These are phyloP conservation scores for Anthophora plumipes DNA, from an alignment of 2,888 invertebrate genomes.

Conservation along the genomic window DNA sequence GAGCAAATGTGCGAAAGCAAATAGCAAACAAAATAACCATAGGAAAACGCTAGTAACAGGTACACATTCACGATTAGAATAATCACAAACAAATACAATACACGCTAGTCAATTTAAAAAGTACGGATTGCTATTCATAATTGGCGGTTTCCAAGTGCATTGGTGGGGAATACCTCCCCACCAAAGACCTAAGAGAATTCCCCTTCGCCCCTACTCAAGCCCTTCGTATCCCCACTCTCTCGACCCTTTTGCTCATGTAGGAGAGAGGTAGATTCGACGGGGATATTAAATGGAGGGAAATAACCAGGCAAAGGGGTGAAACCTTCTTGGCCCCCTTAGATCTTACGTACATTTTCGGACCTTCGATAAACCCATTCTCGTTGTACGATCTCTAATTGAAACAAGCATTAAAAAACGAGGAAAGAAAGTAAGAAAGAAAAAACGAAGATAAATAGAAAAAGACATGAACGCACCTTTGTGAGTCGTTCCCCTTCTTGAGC, in stretches of 20 bases:
- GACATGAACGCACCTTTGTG: constrained; percentile 83
- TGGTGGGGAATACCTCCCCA: constrained; percentile 65
- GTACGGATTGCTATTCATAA: constrained; percentile 61
- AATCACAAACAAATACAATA: constrained; percentile 39
- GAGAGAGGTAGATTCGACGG: constrained; percentile 66
- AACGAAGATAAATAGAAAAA: background rate
- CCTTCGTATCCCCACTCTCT: constrained; percentile 58
- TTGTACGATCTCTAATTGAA: constrained; percentile 1
- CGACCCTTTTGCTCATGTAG: constrained; percentile 60
- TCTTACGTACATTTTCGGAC: constrained; percentile 39
- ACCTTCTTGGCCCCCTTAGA: constrained; percentile 43
- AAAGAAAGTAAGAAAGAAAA: constrained; percentile 9
- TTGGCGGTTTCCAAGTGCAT: constrained; percentile 72
- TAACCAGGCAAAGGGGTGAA: constrained; percentile 47
- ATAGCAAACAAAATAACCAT: background rate
- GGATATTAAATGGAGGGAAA: constrained; percentile 71
- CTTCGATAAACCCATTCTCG: constrained; percentile 11
- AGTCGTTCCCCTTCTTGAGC: constrained; percentile 86
- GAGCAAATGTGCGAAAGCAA: no score
- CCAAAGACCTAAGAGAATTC: constrained; percentile 21
- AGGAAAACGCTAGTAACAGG: background rate
- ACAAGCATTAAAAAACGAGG: background rate
- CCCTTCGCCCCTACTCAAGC: constrained; percentile 48
- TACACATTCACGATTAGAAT: background rate
- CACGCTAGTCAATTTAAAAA: background rate